Evolutionary conservation across 2,888 invertebrate genomes (phyloP), one percentile per base, ranked within the genome.

Genomic region (Oasisia sp.): DNA sequence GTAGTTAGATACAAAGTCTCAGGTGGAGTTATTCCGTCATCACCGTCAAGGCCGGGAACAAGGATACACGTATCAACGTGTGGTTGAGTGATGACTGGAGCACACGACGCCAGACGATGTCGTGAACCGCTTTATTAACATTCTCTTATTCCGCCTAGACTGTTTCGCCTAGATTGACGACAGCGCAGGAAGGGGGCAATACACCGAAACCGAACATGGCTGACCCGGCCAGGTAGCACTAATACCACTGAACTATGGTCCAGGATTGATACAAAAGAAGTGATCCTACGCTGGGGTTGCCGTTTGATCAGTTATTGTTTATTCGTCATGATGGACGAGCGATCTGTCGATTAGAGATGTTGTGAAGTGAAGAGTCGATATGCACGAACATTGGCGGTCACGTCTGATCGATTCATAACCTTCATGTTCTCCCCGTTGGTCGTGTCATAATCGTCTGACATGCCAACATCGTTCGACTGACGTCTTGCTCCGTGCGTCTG

Each of bases 361-460:
- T 19, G 27, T 74, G 74, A 74, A 27, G 27, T 74, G 74, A 74
- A 27, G n/a, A 19, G 74, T 7, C 14, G 14, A 7, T 27, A n/a
- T n/a, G 74, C 74, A 74, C 74, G 74, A 14, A 74, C 74, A 74
- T 74, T 74, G 74, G 74, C 74, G 74, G n/a, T 74, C 74, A 74
- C n/a, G 19, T n/a, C 74, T 19, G n/a, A 7, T n/a, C 7, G 74
- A 74, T n/a, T 74, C 74, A 74, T 27, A 19, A 74, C 74, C 74
- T 27, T 74, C 27, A 74, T 7, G 74, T 74, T 74, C 74, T 74
- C 27, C 74, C 2, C 74, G 74, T 74, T 74, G 74, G 74, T 74
- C 74, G 27, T 74, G 74, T 74, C n/a, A 74, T n/a, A n/a, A 74
- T 7, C 19, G 74, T 74, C 27, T 74, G 19, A 74, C 74, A 74